These are phyloP conservation scores for Julus scanicus DNA, from an alignment of 2,888 invertebrate genomes.

Conservation along the genomic window DNA sequence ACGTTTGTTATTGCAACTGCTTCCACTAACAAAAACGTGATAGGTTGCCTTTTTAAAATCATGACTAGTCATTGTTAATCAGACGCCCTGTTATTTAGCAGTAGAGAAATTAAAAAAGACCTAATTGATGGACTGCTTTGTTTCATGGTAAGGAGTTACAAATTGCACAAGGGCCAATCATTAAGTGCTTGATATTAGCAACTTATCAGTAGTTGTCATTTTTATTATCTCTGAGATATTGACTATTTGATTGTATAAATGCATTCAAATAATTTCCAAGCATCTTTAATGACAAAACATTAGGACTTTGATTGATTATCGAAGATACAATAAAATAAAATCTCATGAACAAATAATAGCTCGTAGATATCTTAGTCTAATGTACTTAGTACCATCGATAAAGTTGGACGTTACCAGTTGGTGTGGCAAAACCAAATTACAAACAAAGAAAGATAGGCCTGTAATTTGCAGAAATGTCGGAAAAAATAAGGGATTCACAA, in stretches of 20 bases:
- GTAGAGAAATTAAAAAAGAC: background rate
- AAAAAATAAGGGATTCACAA: slow-evolving; percentile 31
- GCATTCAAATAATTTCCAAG: background rate
- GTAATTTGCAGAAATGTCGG: background rate
- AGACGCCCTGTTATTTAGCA: background rate
- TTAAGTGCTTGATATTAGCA: background rate
- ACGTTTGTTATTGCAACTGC: background rate
- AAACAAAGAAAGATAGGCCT: background rate
- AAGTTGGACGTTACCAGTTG: background rate
- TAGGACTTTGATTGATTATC: background rate
- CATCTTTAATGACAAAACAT: background rate
- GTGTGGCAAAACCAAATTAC: background rate
- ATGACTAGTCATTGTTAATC: slow-evolving; percentile 20
- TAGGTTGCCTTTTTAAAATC: slow-evolving; percentile 14
- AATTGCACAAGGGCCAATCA: background rate
- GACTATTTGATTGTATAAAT: background rate
- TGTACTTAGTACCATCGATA: background rate
- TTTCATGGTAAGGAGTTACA: background rate
- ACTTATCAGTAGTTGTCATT: background rate
- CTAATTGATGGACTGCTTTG: background rate
- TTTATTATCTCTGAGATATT: background rate
- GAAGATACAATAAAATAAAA: background rate
- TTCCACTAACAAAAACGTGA: slow-evolving; percentile 4
- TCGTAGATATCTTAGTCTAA: background rate
- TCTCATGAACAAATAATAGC: background rate